These are phyloP conservation scores for Panagrolaimus sp. DNA, from an alignment of 1,140 invertebrate species.

Conservation along the genomic window DNA sequence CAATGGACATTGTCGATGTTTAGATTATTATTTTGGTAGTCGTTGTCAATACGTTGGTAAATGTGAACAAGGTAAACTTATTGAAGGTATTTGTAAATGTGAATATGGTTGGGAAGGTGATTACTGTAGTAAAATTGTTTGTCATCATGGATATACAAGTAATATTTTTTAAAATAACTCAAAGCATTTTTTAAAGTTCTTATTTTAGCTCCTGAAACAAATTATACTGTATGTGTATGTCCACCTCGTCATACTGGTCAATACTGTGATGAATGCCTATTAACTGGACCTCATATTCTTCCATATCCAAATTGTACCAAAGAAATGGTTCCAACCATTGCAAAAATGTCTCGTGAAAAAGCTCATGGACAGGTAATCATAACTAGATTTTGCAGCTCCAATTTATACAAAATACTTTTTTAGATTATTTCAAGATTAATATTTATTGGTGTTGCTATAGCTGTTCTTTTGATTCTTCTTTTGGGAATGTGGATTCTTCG, in stretches of 20 bases:
- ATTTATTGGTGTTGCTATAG: not conserved
- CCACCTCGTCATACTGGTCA: slow-evolving; percentile 27
- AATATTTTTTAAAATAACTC: not conserved
- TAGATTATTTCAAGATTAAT: not conserved
- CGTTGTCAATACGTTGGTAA: slow-evolving; percentile 39
- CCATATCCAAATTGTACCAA: slow-evolving; percentile 32
- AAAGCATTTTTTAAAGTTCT: not conserved
- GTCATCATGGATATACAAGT: slow-evolving; percentile 40
- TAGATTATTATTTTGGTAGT: slow-evolving; percentile 40
- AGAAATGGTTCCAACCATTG: slow-evolving; percentile 23
- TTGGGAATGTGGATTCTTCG: slow-evolving; percentile 10
- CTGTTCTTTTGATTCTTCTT: not conserved
- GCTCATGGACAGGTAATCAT: slow-evolving; percentile 6
- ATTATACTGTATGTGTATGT: slow-evolving; percentile 22
- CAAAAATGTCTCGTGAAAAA: slow-evolving; percentile 20
- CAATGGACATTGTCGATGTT: slow-evolving; percentile 29
- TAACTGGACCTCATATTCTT: slow-evolving; percentile 22
- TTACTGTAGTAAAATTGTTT: slow-evolving; percentile 40
- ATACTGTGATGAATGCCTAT: slow-evolving; percentile 32
- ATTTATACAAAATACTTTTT: too few species aligned
- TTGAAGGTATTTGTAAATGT: slow-evolving; percentile 30
- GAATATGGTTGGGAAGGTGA: slow-evolving; percentile 37
- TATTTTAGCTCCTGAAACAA: slow-evolving; percentile 8
- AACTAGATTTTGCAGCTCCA: too few species aligned
- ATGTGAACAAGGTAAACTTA: slow-evolving; percentile 31